Conservation (phyloP, 2,888 invertebrate genomes). For the Prenolepis imparis region DNA sequence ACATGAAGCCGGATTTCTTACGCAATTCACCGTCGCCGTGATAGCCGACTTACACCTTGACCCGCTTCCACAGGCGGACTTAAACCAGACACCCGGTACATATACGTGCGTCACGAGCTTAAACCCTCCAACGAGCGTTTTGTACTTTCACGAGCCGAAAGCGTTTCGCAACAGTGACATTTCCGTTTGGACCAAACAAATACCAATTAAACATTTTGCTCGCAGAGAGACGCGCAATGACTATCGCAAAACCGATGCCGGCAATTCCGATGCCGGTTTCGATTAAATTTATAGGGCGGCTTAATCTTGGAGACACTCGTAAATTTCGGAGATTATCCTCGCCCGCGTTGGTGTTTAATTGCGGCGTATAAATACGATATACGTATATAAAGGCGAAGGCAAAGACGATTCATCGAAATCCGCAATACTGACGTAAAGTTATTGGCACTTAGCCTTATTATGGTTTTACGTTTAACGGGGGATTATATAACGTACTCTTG, state of each 20-base stretch:
- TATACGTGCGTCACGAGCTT: slow-evolving; percentile 63
- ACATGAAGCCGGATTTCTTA: slow-evolving; percentile 52
- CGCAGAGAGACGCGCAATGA: slow-evolving; percentile 19
- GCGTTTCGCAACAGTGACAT: slow-evolving; percentile 61
- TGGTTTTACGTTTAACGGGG: too few species aligned
- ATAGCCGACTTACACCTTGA: slow-evolving; percentile 68
- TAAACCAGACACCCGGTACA: slow-evolving; percentile 63
- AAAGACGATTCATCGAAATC: slow-evolving; percentile 44
- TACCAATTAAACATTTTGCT: slow-evolving; percentile 57
- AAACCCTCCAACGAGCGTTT: slow-evolving; percentile 54
- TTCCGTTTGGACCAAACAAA: slow-evolving; percentile 57
- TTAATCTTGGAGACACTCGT: slow-evolving; percentile 51
- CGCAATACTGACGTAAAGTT: slow-evolving; percentile 15
- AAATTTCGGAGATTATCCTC: slow-evolving; percentile 18
- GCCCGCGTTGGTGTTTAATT: slow-evolving; percentile 55
- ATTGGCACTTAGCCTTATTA: slow-evolving; percentile 26
- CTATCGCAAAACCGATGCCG: slow-evolving; percentile 40
- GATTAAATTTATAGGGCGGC: slow-evolving; percentile 48
- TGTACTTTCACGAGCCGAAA: slow-evolving; percentile 63
- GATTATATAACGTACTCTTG: not conserved
- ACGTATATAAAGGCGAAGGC: slow-evolving; percentile 28
- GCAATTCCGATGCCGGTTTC: slow-evolving; percentile 28
- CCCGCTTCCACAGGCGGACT: slow-evolving; percentile 63
- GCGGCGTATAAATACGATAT: slow-evolving; percentile 45
- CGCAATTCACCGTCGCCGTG: slow-evolving; percentile 56